Percentiles rank a stretch among this genome's conserved stretches.
Conservation (phyloP, 1,140 invertebrate genomes). For the Trichonephila inaurata region DNA sequence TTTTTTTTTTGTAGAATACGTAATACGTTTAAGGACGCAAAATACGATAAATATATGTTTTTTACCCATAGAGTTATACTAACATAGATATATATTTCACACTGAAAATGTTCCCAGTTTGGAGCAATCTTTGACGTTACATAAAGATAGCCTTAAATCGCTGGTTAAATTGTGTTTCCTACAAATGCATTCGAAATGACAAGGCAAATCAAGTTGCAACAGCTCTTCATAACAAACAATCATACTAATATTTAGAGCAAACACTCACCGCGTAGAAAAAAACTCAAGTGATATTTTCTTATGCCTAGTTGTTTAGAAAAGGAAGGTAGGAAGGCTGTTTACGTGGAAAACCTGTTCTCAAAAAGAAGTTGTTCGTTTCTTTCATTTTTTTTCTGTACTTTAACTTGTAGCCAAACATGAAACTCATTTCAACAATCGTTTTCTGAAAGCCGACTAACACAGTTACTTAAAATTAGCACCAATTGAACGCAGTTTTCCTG, state of each 20-base stretch:
- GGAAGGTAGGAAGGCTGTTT: neutral
- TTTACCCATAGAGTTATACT: too few relatives aligned
- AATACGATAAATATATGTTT: too few relatives aligned
- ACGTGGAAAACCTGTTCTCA: conserved; percentile 21
- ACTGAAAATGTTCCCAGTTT: too few relatives aligned
- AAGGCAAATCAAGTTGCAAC: neutral
- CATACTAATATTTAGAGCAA: conserved; percentile 17
- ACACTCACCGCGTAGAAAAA: neutral
- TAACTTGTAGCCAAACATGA: conserved; percentile 7
- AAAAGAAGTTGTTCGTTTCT: neutral
- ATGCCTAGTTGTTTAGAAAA: neutral
- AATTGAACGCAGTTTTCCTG: neutral
- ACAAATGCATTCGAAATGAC: neutral
- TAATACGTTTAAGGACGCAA: too few relatives aligned
- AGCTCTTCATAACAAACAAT: conserved; percentile 3
- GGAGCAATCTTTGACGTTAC: neutral
- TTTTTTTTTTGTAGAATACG: too few relatives aligned
- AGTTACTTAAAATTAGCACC: neutral
- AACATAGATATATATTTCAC: too few relatives aligned
- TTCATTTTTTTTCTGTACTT: neutral
- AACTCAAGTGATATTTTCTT: neutral
- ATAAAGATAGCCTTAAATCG: neutral
- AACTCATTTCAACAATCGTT: neutral
- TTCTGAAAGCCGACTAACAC: neutral
- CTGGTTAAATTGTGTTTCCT: neutral